Evolutionary conservation across 2,888 invertebrate species (phyloP).

Genomic region (Meteorus cinctellus): DNA sequence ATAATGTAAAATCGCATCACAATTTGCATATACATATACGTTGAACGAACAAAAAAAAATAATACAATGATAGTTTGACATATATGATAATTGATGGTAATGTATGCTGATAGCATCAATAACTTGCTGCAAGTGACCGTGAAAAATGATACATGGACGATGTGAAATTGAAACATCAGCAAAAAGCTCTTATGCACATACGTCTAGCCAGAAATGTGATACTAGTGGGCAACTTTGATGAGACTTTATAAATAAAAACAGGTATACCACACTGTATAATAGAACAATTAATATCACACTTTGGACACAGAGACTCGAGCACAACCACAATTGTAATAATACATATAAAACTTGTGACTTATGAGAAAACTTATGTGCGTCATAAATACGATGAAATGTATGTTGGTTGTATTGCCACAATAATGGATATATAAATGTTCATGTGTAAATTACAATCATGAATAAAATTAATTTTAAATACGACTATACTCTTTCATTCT

Average conservation of each 20-base stretch:
- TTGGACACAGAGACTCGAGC: not conserved
- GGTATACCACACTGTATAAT: too few relatives aligned
- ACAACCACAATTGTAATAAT: not conserved
- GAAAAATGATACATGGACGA: not conserved
- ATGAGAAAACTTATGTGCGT: not conserved
- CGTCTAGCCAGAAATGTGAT: not conserved
- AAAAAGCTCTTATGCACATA: not conserved
- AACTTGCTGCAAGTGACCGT: not conserved
- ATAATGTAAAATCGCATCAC: not conserved
- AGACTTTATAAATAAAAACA: too few relatives aligned
- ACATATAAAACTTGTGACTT: not conserved
- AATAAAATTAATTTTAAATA: constrained; percentile 1
- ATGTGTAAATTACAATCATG: not conserved
- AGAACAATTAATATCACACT: not conserved
- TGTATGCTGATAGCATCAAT: not conserved
- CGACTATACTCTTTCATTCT: not conserved
- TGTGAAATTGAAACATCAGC: not conserved
- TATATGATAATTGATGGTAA: constrained; percentile 1
- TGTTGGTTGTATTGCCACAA: not conserved
- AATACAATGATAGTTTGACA: not conserved
- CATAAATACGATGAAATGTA: not conserved
- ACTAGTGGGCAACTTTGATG: too few relatives aligned
- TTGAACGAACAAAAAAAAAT: not conserved
- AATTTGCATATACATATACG: not conserved
- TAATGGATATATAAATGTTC: not conserved